Evolutionary conservation across 1,140 invertebrate species (phyloP).

Genomic region (Hormaphis cornu): DNA sequence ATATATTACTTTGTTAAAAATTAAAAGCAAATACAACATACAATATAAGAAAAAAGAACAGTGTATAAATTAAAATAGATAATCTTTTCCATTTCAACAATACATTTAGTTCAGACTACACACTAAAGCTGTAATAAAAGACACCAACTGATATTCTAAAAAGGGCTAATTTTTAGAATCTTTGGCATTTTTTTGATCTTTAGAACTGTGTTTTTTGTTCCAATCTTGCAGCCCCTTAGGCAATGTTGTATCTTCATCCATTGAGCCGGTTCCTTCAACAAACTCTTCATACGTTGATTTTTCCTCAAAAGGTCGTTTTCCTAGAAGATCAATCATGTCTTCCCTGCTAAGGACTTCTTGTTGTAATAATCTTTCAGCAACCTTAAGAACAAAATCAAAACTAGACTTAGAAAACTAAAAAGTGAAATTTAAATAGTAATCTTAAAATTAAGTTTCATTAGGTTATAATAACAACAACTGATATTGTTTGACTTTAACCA

Average conservation of each 20-base stretch:
- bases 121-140: neutral
- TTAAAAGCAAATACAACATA: no score
- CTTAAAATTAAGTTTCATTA: no score
- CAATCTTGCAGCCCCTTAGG: constrained; percentile 93
- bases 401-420: neutral
- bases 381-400: constrained; percentile 46
- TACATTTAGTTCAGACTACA: constrained; percentile 15
- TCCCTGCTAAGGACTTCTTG: constrained; percentile 93
- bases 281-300: constrained; percentile 99
- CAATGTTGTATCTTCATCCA: constrained; percentile 90
- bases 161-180: neutral
- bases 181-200: constrained; percentile 11
- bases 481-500: neutral
- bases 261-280: constrained; percentile 95
- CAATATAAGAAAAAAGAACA: no score
- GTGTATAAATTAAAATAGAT: no score
- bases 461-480: no score
- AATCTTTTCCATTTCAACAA: neutral
- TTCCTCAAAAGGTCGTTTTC: constrained; percentile 89
- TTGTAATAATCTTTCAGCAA: constrained; percentile 87
- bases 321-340: constrained; percentile 96
- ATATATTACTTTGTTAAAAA: no score
- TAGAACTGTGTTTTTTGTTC: constrained; percentile 58
- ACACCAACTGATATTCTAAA: neutral
- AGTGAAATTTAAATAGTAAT: constrained; percentile 10